Percentiles rank a stretch among this genome's conserved stretches.
Conservation (phyloP, 1,140 invertebrate species). For the Drosophila arawakana region DNA sequence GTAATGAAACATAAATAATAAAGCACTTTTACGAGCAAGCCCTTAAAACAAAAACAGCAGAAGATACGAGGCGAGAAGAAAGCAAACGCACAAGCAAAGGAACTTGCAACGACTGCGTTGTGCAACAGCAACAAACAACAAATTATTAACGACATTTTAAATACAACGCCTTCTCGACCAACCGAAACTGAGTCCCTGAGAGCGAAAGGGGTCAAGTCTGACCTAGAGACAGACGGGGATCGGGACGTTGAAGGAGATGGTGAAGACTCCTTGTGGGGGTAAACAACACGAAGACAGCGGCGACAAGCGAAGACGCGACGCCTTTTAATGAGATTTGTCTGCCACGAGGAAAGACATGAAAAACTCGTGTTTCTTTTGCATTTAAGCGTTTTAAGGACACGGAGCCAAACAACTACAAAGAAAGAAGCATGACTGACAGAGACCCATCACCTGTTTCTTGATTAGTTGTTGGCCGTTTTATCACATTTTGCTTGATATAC, state of each 20-base stretch:
- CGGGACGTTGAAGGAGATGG: not conserved
- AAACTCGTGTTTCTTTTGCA: constrained; percentile 72
- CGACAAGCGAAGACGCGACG: constrained; percentile 62
- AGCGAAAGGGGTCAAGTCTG: constrained; percentile 49
- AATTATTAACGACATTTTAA: constrained; percentile 84
- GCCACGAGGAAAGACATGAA: constrained; percentile 65
- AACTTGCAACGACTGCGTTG: constrained; percentile 34
- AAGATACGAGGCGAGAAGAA: constrained; percentile 1
- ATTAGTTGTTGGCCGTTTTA: not conserved
- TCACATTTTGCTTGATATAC: not conserved
- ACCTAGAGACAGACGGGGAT: too few species aligned
- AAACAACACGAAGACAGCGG: constrained; percentile 11
- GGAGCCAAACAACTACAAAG: constrained; percentile 30
- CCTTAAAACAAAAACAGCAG: constrained; percentile 51
- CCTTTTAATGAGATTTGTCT: constrained; percentile 83
- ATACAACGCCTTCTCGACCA: constrained; percentile 67
- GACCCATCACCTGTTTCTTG: not conserved
- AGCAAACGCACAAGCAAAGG: constrained; percentile 15
- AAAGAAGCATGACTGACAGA: not conserved
- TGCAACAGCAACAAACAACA: constrained; percentile 58
- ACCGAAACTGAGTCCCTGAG: constrained; percentile 19
- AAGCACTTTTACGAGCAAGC: constrained; percentile 74
- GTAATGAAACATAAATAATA: constrained; percentile 77
- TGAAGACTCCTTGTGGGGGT: constrained; percentile 37
- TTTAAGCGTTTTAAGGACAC: constrained; percentile 74